Evolutionary conservation across 2,113 vertebrate genomes (phyloP).

Genomic region (Sturnus vulgaris): DNA sequence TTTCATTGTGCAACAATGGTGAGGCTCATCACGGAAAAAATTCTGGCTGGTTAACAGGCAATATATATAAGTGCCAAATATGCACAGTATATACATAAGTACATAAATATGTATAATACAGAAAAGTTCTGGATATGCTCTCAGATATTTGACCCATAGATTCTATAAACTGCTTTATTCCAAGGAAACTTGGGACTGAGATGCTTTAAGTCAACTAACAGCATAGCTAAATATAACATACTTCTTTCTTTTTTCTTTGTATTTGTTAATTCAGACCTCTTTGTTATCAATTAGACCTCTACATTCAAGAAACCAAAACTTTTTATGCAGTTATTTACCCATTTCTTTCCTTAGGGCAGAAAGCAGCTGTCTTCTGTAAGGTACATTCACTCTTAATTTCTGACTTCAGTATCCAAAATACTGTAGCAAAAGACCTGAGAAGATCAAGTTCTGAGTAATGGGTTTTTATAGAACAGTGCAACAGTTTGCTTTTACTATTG

Average conservation of each 20-base stretch:
- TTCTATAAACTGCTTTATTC: not conserved
- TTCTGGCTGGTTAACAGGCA: not conserved
- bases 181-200: not conserved
- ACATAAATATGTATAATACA: not conserved
- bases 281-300: not conserved
- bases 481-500: not conserved
- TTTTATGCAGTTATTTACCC: not conserved
- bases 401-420: not conserved
- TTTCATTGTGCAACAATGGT: not conserved
- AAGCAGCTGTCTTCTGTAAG: not conserved
- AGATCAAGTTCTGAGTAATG: not conserved
- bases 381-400: not conserved
- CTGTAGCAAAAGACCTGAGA: not conserved
- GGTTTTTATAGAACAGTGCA: not conserved
- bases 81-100: not conserved
- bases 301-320: not conserved
- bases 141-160: not conserved
- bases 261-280: not conserved
- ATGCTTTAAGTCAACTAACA: not conserved
- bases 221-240: not conserved
- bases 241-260: not conserved
- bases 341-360: not conserved
- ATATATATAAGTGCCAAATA: not conserved
- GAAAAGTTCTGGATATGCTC: not conserved
- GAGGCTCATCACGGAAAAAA: not conserved